phyloP scores from a whole-genome alignment of 2,797 vertebrate genomes.

The Aulostomus chinensis region DNA sequence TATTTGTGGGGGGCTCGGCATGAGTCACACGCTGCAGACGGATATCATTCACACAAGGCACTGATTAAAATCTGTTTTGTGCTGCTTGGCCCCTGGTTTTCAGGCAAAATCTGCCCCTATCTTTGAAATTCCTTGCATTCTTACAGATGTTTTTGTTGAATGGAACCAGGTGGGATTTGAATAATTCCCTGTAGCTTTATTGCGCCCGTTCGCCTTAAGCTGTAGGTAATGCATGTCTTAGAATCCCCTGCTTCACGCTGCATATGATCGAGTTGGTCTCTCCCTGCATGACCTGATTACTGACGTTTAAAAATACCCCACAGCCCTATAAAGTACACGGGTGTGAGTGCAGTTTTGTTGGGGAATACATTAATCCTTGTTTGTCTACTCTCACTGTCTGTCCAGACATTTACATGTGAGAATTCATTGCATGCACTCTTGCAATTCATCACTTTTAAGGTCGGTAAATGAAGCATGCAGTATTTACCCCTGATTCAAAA shows the following conservation, averaged over 20 bases:
- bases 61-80: slow-evolving; percentile 31
- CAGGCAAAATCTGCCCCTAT: slow-evolving; percentile 30
- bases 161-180: slow-evolving; percentile 62
- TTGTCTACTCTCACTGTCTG: not conserved
- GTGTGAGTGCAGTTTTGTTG: not conserved
- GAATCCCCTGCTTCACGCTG: slow-evolving; percentile 20
- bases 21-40: slow-evolving; percentile 7
- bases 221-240: slow-evolving; percentile 33
- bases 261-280: slow-evolving; percentile 21
- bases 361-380: not conserved
- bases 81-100: slow-evolving; percentile 16
- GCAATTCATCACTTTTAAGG: slow-evolving; percentile 21
- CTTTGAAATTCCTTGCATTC: slow-evolving; percentile 62
- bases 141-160: slow-evolving; percentile 67
- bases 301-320: too few species aligned
- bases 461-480: slow-evolving; percentile 37
- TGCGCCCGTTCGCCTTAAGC: slow-evolving; percentile 48
- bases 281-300: not conserved
- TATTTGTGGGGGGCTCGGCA: slow-evolving; percentile 5
- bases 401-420: slow-evolving; percentile 6
- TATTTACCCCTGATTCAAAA: slow-evolving; percentile 48
- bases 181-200: slow-evolving; percentile 55
- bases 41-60: slow-evolving; percentile 9
- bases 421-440: slow-evolving; percentile 7
- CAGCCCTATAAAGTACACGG: not conserved